Evolutionary conservation across 2,797 vertebrate species (phyloP).

Genomic region (Propithecus deckenii): DNA sequence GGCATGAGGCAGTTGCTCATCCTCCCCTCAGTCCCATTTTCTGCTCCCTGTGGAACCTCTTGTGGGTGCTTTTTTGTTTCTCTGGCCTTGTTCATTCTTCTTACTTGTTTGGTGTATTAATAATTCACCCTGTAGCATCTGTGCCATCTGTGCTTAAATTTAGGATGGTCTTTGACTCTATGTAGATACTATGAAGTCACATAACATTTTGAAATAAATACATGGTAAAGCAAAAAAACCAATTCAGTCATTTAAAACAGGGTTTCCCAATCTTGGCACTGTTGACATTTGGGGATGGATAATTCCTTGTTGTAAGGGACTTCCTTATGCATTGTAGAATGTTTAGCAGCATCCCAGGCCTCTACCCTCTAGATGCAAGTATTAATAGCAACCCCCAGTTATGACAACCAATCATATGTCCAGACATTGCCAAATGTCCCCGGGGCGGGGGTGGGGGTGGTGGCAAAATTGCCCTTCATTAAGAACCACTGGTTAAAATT

Average conservation of each 20-base stretch:
- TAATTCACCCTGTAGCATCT: not conserved
- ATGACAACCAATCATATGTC: not conserved
- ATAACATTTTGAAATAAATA: not conserved
- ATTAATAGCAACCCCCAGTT: not conserved
- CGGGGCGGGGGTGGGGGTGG: rapidly evolving
- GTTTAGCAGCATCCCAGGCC: not conserved
- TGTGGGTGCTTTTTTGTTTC: not conserved
- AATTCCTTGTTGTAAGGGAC: not conserved
- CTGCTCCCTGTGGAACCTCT: not conserved
- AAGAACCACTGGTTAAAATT: not conserved
- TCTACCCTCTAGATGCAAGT: not conserved
- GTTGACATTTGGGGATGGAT: not conserved
- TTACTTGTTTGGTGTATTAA: not conserved
- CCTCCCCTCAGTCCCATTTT: not conserved
- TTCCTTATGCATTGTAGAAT: not conserved
- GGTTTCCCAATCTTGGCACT: not conserved
- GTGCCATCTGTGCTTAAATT: not conserved
- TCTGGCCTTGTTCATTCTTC: not conserved
- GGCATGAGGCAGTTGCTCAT: not conserved
- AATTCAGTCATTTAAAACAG: not conserved
- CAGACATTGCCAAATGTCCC: not conserved
- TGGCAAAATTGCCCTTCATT: not conserved
- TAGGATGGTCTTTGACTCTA: not conserved
- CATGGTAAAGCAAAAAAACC: not conserved
- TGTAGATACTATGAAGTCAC: not conserved